Evolutionary conservation across 2,797 vertebrate genomes (phyloP), one percentile per base, ranked within the genome.

Genomic region (Gastrophryne carolinensis): DNA sequence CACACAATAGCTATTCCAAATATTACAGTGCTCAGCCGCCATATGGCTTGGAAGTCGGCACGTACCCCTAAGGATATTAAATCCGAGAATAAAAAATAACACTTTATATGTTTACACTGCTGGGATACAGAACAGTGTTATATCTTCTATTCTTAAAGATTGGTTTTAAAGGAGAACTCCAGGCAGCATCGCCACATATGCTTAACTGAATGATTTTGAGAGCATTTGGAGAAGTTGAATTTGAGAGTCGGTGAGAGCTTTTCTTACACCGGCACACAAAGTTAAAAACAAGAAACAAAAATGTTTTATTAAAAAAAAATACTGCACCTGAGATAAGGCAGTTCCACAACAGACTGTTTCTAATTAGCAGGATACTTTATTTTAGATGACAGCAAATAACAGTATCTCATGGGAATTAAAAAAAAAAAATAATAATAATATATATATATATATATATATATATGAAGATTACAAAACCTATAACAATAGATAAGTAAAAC

Each of bases 61-160:
- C 34, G 2, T 21, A 56, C 34, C 65, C 65, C 65, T 57, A 54
- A 41, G 66, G 35, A 57, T 69, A 69, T 56, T 69, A 69, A 41
- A 26, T n/a, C 66, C 5, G 24, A 53, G 24, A 56, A 69, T 56
- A 35, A 69, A 69, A 56, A 57, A 68, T 68, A 68, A 41, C 52
- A 69, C 34, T 27, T 69, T 39, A 56, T n/a, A 23, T 69, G 35
- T 56, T 69, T 19, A 30, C 11, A 4, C 66, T 56, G 52, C 26
- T 4, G 29, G 32, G 39, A 24, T 27, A 39, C 4, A 24, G 34
- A 15, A 29, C 50, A 4, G 17, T 35, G 15, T 50, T 52, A 54
- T 41, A 23, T 23, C 65, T 37, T 32, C 10, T 9, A 24, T 37
- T 49, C 29, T 3, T 7, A 11, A 17, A 41, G 29, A 32, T n/a